phyloP scores from a whole-genome alignment of 1,140 invertebrate species.

The Danaus plexippus region DNA sequence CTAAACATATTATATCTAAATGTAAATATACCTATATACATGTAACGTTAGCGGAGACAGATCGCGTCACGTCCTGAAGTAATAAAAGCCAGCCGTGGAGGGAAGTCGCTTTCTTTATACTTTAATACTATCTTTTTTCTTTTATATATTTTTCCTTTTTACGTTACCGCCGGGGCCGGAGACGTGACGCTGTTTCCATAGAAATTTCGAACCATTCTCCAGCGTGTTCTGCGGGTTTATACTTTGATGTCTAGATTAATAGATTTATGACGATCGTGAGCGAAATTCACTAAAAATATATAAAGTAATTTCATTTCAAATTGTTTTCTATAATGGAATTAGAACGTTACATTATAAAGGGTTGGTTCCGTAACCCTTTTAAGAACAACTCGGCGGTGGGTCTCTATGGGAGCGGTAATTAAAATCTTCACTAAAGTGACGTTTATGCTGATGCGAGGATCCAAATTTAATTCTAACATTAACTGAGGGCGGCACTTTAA shows the following conservation, averaged over 20 bases:
- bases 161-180: slow-evolving; percentile 43
- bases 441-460: slow-evolving; percentile 63
- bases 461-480: slow-evolving; percentile 23
- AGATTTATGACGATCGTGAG: slow-evolving; percentile 22
- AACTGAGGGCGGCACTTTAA: slow-evolving; percentile 56
- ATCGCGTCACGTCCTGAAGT: slow-evolving; percentile 52
- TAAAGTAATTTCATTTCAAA: too few species aligned
- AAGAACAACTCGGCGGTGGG: slow-evolving; percentile 52
- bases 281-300: slow-evolving; percentile 1
- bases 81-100: slow-evolving; percentile 50
- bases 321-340: too few species aligned
- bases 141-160: slow-evolving; percentile 55
- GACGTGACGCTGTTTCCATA: slow-evolving; percentile 46
- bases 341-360: too few species aligned
- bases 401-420: slow-evolving; percentile 52
- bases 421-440: slow-evolving; percentile 60
- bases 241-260: slow-evolving; percentile 23
- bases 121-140: slow-evolving; percentile 47
- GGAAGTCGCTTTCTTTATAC: slow-evolving; percentile 55
- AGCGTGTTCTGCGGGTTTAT: slow-evolving; percentile 16
- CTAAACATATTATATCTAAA: too few species aligned
- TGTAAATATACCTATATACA: slow-evolving; percentile 5
- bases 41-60: slow-evolving; percentile 22
- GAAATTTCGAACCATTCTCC: slow-evolving; percentile 35
- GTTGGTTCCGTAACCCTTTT: slow-evolving; percentile 42